Evolutionary conservation across 1,140 invertebrate genomes (phyloP).

Genomic region (Cardiocondyla obscurior): DNA sequence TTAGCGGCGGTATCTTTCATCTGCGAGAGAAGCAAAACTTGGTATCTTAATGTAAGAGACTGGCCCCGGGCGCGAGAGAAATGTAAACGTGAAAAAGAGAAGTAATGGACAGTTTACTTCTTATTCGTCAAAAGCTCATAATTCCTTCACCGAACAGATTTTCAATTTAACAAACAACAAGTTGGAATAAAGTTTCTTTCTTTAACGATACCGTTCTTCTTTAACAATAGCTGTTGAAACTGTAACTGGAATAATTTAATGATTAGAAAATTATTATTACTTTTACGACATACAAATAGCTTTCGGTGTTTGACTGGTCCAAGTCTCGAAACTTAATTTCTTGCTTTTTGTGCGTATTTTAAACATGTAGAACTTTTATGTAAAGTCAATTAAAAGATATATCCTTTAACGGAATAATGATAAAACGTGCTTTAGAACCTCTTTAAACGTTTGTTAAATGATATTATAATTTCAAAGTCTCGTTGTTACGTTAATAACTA

Average conservation of each 20-base stretch:
- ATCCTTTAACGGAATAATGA: too few relatives aligned
- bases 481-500: too few relatives aligned
- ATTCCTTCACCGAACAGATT: background rate
- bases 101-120: background rate
- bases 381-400: too few relatives aligned
- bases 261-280: background rate
- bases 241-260: background rate
- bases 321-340: too few relatives aligned
- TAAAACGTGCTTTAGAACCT: too few relatives aligned
- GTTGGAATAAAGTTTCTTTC: background rate
- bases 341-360: too few relatives aligned
- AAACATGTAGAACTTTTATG: too few relatives aligned
- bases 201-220: too few relatives aligned
- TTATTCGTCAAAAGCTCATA: too few relatives aligned
- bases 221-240: background rate
- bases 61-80: background rate
- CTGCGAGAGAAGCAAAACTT: background rate
- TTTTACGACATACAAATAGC: background rate
- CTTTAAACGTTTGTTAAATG: background rate
- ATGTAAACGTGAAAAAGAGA: background rate
- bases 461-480: background rate
- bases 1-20: constrained; percentile 11
- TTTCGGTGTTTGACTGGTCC: too few relatives aligned
- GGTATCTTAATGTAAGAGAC: constrained; percentile 1
- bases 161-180: background rate